Percentiles rank a stretch among this genome's conserved stretches.
These are phyloP conservation scores for Odocoileus hemionus DNA, from an alignment of 2,113 vertebrate genomes.

Conservation along the genomic window DNA sequence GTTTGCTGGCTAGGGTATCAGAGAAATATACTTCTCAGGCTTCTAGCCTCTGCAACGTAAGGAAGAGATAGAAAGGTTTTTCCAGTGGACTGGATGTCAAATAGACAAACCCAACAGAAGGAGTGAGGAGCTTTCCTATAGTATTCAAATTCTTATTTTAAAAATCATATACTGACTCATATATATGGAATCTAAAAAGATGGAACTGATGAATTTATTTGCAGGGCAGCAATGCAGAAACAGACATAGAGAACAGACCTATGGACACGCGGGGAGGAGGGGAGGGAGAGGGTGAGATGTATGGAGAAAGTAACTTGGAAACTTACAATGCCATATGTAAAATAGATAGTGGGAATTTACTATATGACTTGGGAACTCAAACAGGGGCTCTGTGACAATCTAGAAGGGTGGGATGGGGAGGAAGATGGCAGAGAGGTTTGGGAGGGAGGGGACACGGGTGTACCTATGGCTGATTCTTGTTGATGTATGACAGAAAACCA, in stretches of 20 bases:
- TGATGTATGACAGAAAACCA: neutral
- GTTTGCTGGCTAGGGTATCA: neutral
- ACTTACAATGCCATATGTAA: neutral
- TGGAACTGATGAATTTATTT: neutral
- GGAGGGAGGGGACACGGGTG: neutral
- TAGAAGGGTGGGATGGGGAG: neutral
- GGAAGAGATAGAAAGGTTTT: neutral
- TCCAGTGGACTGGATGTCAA: neutral
- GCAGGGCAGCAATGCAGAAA: neutral
- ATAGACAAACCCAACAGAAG: neutral
- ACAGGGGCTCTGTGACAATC: neutral
- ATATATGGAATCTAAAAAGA: neutral
- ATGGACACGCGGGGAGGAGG: fast-evolving
- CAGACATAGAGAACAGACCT: neutral
- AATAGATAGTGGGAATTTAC: neutral
- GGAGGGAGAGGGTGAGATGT: neutral
- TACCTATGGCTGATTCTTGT: neutral
- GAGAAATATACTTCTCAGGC: neutral
- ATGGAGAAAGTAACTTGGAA: neutral
- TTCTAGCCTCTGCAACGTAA: neutral
- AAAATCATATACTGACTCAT: neutral
- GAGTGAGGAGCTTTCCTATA: neutral
- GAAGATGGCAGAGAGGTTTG: neutral
- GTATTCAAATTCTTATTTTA: neutral
- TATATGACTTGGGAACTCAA: neutral